These are phyloP conservation scores for Eledona agricola DNA, from an alignment of 2,888 invertebrate species.

Conservation along the genomic window DNA sequence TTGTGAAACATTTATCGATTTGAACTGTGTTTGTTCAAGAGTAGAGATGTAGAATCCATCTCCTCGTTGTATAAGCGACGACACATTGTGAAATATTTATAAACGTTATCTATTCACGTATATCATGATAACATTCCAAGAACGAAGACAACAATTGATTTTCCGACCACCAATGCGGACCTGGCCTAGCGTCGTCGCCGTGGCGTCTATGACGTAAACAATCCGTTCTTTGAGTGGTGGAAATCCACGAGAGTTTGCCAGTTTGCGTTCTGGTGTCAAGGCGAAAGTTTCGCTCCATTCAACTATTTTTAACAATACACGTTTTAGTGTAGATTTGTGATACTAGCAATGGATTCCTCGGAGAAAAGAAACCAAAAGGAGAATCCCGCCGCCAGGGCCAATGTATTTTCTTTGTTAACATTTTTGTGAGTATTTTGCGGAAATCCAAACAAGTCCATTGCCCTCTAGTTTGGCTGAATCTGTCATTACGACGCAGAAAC, in stretches of 20 bases:
- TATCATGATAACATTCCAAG: not conserved
- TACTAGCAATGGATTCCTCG: slow-evolving; percentile 28
- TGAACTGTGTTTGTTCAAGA: too few species aligned
- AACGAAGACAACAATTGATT: slow-evolving; percentile 21
- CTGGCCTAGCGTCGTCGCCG: slow-evolving; percentile 10
- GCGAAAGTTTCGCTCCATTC: not conserved
- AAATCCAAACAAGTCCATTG: not conserved
- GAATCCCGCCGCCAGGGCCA: slow-evolving; percentile 22
- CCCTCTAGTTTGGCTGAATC: too few species aligned
- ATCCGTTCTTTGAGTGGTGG: slow-evolving; percentile 10
- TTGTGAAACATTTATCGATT: too few species aligned
- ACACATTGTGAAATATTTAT: too few species aligned
- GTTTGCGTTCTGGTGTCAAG: slow-evolving; percentile 27
- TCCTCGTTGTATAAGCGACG: too few species aligned
- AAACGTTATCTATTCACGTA: too few species aligned
- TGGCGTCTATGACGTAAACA: slow-evolving; percentile 23
- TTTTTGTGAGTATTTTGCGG: slow-evolving; percentile 24
- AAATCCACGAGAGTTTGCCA: slow-evolving; percentile 15
- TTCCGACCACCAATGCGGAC: slow-evolving; percentile 18
- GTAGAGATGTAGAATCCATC: too few species aligned
- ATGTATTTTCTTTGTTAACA: slow-evolving; percentile 25
- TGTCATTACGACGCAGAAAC: too few species aligned
- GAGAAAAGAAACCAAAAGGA: slow-evolving; percentile 19
- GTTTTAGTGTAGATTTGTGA: slow-evolving; percentile 34
- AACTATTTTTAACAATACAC: slow-evolving; percentile 21